Percentiles rank a stretch among this genome's conserved stretches.
Evolutionary conservation across 2,797 vertebrate genomes (phyloP).

Genomic region (Enteromius thamalakanensis): DNA sequence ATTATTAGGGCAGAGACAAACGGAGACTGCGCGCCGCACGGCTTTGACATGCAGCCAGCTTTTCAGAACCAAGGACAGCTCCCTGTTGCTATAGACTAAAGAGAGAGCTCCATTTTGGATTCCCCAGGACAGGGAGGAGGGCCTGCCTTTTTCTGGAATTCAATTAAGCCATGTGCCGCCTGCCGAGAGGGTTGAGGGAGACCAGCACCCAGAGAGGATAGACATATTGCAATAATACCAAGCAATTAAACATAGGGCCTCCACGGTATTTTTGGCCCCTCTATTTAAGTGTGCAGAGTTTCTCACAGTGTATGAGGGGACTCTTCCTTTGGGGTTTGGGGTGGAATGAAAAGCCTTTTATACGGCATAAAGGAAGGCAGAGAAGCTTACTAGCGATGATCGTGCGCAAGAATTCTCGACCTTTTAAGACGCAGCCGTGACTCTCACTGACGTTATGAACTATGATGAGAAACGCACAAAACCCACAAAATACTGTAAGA

Average conservation of each 20-base stretch:
- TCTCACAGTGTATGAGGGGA: constrained; percentile 42
- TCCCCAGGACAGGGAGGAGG: constrained; percentile 49
- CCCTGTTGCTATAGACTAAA: constrained; percentile 50
- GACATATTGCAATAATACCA: constrained; percentile 62
- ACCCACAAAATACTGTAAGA: neutral
- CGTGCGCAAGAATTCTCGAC: constrained; percentile 8
- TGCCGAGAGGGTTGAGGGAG: constrained; percentile 57
- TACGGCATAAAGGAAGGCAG: constrained; percentile 32
- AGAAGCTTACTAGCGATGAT: constrained; percentile 20
- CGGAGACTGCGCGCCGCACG: neutral
- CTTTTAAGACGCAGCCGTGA: constrained; percentile 12
- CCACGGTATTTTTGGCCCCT: constrained; percentile 63
- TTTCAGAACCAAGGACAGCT: constrained; percentile 62
- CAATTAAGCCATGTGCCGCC: constrained; percentile 64
- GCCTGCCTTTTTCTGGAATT: constrained; percentile 63
- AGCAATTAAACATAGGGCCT: constrained; percentile 67
- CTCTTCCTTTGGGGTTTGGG: constrained; percentile 50
- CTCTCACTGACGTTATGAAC: neutral
- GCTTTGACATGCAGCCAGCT: constrained; percentile 51
- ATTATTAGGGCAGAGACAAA: constrained; percentile 41
- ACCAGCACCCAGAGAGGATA: constrained; percentile 56
- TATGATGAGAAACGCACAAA: neutral
- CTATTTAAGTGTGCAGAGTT: constrained; percentile 53
- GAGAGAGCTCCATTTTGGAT: constrained; percentile 55
- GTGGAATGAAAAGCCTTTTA: constrained; percentile 48